Evolutionary conservation across 2,113 vertebrate genomes (phyloP).

Genomic region (Indicator maculatus): DNA sequence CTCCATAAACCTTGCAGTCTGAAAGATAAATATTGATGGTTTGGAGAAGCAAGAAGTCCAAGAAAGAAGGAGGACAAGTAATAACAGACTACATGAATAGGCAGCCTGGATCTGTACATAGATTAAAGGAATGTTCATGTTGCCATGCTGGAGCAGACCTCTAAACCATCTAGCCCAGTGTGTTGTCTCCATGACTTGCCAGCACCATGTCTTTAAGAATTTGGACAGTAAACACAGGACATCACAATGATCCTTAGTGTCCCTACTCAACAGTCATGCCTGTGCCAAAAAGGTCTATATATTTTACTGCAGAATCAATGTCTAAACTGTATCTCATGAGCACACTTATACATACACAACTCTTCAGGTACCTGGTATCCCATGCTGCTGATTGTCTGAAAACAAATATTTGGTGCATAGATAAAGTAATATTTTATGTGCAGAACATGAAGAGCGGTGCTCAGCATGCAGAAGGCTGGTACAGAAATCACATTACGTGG

Average conservation of each 20-base stretch:
- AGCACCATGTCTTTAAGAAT: neutral
- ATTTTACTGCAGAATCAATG: neutral
- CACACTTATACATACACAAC: rapidly evolving
- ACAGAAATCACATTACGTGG: rapidly evolving
- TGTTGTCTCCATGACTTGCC: neutral
- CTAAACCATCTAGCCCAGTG: neutral
- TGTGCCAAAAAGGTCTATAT: neutral
- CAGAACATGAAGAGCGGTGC: neutral
- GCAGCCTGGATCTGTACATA: neutral
- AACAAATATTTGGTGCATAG: neutral
- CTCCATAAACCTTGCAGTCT: neutral
- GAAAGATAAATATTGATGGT: constrained; percentile 1
- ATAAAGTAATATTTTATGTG: neutral
- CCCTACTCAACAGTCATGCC: neutral
- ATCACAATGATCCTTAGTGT: neutral
- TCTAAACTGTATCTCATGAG: neutral
- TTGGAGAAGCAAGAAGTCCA: neutral
- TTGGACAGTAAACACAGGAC: neutral
- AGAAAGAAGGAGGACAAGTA: neutral
- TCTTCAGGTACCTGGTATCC: rapidly evolving
- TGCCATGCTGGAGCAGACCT: neutral
- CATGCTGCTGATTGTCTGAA: neutral
- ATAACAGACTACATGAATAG: neutral
- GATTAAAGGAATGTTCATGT: rapidly evolving
- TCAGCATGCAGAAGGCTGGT: neutral